These are phyloP conservation scores for Drosophila pandora DNA, from an alignment of 1,140 invertebrate genomes.

Conservation along the genomic window DNA sequence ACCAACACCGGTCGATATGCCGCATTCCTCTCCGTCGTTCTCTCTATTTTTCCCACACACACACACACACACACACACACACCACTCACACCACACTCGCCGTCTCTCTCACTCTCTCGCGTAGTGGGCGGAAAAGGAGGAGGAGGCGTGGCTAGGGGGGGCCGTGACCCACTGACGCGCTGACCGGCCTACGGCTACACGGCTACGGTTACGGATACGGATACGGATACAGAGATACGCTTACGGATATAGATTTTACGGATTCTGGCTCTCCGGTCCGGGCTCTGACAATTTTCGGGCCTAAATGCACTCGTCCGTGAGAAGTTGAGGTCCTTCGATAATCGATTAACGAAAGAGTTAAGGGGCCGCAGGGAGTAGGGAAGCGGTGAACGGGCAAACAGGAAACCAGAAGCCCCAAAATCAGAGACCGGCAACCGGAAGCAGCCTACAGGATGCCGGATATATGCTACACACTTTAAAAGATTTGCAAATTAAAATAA, in stretches of 20 bases:
- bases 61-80: neutral
- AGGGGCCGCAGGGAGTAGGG: neutral
- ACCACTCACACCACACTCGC: constrained; percentile 2
- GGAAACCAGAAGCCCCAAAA: constrained; percentile 4
- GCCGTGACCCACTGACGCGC: constrained; percentile 48
- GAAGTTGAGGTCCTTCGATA: constrained; percentile 18
- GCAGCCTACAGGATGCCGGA: neutral
- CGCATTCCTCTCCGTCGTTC: constrained; percentile 60
- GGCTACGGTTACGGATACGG: neutral
- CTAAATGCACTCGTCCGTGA: constrained; percentile 23
- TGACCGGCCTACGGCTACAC: constrained; percentile 37
- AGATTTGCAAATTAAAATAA: neutral
- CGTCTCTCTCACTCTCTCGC: constrained; percentile 5
- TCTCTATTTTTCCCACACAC: constrained; percentile 27
- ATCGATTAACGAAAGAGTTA: constrained; percentile 27
- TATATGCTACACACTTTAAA: neutral
- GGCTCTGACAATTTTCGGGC: constrained; percentile 2
- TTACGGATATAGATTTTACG: constrained; percentile 27
- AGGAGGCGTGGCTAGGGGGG: neutral
- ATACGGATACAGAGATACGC: constrained; percentile 1
- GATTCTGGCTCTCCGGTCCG: neutral
- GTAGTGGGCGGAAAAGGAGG: neutral
- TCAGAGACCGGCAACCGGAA: constrained; percentile 1
- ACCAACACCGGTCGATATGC: constrained; percentile 70
- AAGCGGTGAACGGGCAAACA: neutral